Evolutionary conservation across 1,140 invertebrate species (phyloP).

Genomic region (Stenopsyche tienmushanensis): DNA sequence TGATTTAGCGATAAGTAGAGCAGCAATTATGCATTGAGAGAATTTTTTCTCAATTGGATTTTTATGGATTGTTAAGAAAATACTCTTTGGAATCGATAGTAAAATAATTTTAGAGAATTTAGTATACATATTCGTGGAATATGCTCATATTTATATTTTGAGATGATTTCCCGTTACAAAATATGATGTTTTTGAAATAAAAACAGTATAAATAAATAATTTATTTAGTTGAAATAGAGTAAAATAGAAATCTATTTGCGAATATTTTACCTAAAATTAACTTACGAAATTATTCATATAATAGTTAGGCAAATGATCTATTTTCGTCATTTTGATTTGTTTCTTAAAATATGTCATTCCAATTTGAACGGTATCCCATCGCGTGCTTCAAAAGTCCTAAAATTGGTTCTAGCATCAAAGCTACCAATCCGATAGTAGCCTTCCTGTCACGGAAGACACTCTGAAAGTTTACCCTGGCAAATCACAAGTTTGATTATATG

Average conservation of each 20-base stretch:
- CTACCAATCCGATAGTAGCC: constrained; percentile 6
- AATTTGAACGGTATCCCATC: neutral
- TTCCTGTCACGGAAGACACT: constrained; percentile 27
- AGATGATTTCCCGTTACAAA: neutral
- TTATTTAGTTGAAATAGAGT: no score
- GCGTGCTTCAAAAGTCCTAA: neutral
- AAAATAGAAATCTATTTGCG: no score
- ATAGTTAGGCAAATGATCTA: neutral
- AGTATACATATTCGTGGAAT: no score
- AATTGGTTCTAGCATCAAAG: neutral
- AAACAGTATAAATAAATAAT: neutral
- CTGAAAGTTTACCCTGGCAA: constrained; percentile 13
- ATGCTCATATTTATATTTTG: neutral
- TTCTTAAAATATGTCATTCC: neutral
- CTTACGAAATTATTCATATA: neutral
- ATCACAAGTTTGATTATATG: constrained; percentile 37
- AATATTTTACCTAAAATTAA: neutral
- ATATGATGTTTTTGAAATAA: neutral
- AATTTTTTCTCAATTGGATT: no score
- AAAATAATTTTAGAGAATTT: no score
- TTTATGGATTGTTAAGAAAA: no score
- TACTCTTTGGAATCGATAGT: no score
- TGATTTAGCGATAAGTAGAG: no score
- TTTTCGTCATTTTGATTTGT: no score
- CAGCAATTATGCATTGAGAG: no score